Evolutionary conservation across 2,888 invertebrate species (phyloP).

Genomic region (Hirtodrosophila confusa): DNA sequence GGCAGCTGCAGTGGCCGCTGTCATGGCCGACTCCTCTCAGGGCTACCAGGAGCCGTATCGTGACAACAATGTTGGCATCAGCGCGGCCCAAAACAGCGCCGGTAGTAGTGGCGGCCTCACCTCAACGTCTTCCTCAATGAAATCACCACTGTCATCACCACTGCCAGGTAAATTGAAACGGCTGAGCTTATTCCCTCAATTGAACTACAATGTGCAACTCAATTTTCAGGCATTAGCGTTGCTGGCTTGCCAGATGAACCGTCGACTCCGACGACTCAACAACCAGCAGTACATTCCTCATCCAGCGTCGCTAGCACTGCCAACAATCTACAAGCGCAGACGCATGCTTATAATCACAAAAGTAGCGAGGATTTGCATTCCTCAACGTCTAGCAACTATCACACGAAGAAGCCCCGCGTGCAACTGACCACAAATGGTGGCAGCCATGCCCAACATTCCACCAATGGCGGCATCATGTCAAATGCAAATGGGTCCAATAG

Average conservation of each 20-base stretch:
- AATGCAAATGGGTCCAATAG: slow-evolving; percentile 35
- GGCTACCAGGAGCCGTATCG: slow-evolving; percentile 78
- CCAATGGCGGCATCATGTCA: slow-evolving; percentile 44
- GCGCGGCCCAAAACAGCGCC: slow-evolving; percentile 51
- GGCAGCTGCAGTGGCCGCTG: slow-evolving; percentile 71
- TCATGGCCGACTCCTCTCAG: slow-evolving; percentile 75
- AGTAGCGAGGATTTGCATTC: slow-evolving; percentile 73
- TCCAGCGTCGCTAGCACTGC: slow-evolving; percentile 49
- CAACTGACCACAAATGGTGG: slow-evolving; percentile 62
- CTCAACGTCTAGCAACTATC: slow-evolving; percentile 72
- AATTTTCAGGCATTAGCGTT: slow-evolving; percentile 11
- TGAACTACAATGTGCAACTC: too few species aligned
- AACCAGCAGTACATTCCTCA: slow-evolving; percentile 69
- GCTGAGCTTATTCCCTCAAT: too few species aligned
- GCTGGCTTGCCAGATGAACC: slow-evolving; percentile 37
- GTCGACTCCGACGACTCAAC: slow-evolving; percentile 35
- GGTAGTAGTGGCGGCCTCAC: slow-evolving; percentile 73
- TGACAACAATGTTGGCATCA: slow-evolving; percentile 49
- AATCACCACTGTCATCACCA: slow-evolving; percentile 82
- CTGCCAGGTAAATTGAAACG: slow-evolving; percentile 49
- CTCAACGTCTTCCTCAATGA: slow-evolving; percentile 84
- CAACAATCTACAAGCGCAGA: slow-evolving; percentile 36
- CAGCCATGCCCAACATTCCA: slow-evolving; percentile 45
- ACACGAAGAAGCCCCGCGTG: slow-evolving; percentile 81
- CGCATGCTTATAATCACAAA: slow-evolving; percentile 54